Evolutionary conservation across 2,113 vertebrate genomes (phyloP), one percentile per base, ranked within the genome.

Genomic region (Daboia siamensis): DNA sequence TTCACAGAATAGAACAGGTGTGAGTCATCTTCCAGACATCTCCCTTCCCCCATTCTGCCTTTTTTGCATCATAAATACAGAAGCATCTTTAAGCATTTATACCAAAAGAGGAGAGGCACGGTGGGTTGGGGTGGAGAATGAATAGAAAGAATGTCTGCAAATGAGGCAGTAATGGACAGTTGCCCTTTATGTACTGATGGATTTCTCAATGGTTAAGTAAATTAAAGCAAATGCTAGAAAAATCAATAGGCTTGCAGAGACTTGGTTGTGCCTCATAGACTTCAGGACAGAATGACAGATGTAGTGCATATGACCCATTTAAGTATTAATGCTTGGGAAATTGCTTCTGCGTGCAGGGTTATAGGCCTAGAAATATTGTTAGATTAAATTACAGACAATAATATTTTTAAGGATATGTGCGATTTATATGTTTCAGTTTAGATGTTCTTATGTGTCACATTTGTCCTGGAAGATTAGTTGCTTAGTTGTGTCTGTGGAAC

Each of bases 1-100:
- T 97, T 97, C 95, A 97, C 98, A 97, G 98, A 98, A 96, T 97
- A 98, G 98, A 99, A 99, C 99, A 98, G 98, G 98, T 99, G 99
- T 99, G 98, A 98, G 98, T 97, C 97, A 97, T 97, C 46, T 26
- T 46, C 54, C 17, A 33, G 29, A 33, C 74, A 46, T 33, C 64
- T 8, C 21, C 20, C 48, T 84, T 17, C 26, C 51, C n/a, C 48
- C 33, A 15, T 17, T 44, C 57, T 12, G 24, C 33, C 74, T 80
- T 98, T 80, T 98, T 98, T 98, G 96, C 97, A 95, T 97, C 97
- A 97, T 97, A 98, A 98, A 98, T 97, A 97, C 96, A 93, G 95
- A 96, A 95, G 55, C 86, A 96, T 97, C 97, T 96, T 96, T 97
- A 92, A 92, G 97, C 97, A 98, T 98, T 97, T 98, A 97, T 98